Base-by-base conservation (phyloP, 2,888 invertebrate genomes). In the Drosophila greeni region DNA sequence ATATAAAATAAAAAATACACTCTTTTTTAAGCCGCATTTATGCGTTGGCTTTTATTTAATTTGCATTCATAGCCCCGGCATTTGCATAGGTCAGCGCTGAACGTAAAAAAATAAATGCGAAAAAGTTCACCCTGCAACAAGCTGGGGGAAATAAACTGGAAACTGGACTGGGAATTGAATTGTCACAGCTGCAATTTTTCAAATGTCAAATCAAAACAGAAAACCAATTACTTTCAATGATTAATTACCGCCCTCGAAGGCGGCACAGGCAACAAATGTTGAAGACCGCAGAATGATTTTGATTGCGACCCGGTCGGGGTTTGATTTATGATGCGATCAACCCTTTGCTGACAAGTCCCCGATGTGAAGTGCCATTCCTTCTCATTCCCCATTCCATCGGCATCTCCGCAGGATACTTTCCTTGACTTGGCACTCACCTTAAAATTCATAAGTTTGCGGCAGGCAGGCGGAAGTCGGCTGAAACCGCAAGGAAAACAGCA, bases 161-260 rank as follows among this genome's bases (percentile, higher is more conserved):
- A 42, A 18, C 33, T 40, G 39, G 34, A 36, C 31, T 66, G 72
- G 66, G 47, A 70, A 72, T 70, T 65, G 71, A 75, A 72, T 72
- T 83, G 80, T 81, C 80, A 67, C 80, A 79, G 74, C 74, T 79
- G 82, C 80, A 81, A 81, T 81, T 84, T 84, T 84, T 81, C 82
- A 81, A 69, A 67, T 82, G 84, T 82, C 82, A 84, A 79, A 84
- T 79, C 84, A 76, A 75, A 84, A 79, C 69, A 73, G 70, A 76
- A 76, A 84, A 82, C 79, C 82, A 84, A 84, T 81, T 81, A 84
- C 71, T 82, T 83, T 69, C 40, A 52, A 79, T 79, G 79, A 79
- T 79, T 79, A 79, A 79, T 79, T 79, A 80, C 83, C 39, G 55
- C 43, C 20, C 43, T 66, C 53, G n/a, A 53, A 43, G 26, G 47